A percentile compares a stretch with the other conserved stretches of the same genome.
These are phyloP conservation scores for Meandrina meandrites DNA, from an alignment of 92 coral and sea anemone genomes.

Conservation along the genomic window DNA sequence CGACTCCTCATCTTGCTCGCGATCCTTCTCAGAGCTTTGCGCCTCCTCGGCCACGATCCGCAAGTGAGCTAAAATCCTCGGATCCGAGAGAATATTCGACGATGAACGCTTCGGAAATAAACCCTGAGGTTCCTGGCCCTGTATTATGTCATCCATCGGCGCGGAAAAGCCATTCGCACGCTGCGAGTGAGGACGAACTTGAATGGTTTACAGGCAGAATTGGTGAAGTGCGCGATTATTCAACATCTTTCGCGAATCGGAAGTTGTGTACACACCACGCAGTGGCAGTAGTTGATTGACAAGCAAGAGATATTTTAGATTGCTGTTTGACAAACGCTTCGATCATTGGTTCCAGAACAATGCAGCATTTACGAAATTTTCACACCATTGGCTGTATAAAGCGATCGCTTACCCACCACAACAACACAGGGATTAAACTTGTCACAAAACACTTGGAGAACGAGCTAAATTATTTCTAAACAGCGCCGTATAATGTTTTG, in stretches of 20 bases:
- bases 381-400: slow-evolving; percentile 24
- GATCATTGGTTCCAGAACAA: slow-evolving; percentile 40
- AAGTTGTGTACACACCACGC: slow-evolving; percentile 40
- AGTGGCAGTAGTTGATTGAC: slow-evolving; percentile 39
- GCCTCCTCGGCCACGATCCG: slow-evolving; percentile 99
- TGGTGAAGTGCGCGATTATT: background rate
- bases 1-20: slow-evolving; percentile 77
- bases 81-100: slow-evolving; percentile 91
- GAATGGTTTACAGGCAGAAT: background rate
- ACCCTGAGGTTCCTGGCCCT: slow-evolving; percentile 71
- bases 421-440: slow-evolving; percentile 32
- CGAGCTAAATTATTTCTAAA: slow-evolving; percentile 19
- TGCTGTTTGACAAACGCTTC: slow-evolving; percentile 22
- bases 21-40: slow-evolving; percentile 74
- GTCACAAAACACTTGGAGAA: slow-evolving; percentile 10
- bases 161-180: slow-evolving; percentile 23
- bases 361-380: slow-evolving; percentile 29
- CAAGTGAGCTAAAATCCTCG: slow-evolving; percentile 91
- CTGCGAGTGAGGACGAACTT: background rate
- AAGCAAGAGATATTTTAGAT: slow-evolving; percentile 36
- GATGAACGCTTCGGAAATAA: slow-evolving; percentile 94
- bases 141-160: slow-evolving; percentile 76
- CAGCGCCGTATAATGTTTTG: background rate
- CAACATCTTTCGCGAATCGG: background rate
- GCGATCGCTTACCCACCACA: background rate